phyloP scores from a whole-genome alignment of 92 coral and sea anemone genomes.

The Scolanthus callimorphus region DNA sequence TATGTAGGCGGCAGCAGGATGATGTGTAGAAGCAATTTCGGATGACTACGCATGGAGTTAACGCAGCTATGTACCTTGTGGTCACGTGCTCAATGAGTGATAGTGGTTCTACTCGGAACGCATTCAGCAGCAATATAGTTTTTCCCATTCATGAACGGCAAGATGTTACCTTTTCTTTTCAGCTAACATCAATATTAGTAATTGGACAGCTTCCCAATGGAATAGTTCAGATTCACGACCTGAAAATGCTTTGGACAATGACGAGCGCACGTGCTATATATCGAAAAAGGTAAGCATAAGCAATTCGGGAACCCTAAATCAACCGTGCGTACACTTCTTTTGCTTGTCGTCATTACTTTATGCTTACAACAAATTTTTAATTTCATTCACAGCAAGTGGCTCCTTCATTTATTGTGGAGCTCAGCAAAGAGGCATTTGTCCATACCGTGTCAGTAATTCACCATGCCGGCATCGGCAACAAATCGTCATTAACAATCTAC shows the following conservation, averaged over 20 bases:
- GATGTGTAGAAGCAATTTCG: no score
- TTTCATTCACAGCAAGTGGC: constrained; percentile 1
- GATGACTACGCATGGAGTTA: no score
- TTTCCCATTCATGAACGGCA: neutral
- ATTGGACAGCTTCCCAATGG: neutral
- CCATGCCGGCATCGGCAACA: neutral
- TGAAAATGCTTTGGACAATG: constrained; percentile 8
- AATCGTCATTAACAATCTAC: neutral
- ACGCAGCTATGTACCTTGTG: no score
- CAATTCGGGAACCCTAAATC: no score
- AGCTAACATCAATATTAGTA: neutral
- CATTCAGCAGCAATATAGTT: no score
- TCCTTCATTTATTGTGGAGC: neutral
- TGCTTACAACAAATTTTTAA: no score
- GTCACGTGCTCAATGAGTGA: no score
- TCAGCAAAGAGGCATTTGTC: neutral
- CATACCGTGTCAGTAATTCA: constrained; percentile 10
- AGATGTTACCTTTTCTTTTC: no score
- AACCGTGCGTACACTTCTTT: no score
- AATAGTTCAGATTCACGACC: neutral
- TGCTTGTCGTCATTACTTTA: no score
- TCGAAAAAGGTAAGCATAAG: constrained; percentile 5
- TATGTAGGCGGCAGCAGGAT: no score
- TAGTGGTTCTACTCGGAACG: no score
- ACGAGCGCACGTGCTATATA: constrained; percentile 10